Evolutionary conservation across 2,888 invertebrate species (phyloP), one percentile per base, ranked within the genome.

Genomic region (Schizaphis graminum): DNA sequence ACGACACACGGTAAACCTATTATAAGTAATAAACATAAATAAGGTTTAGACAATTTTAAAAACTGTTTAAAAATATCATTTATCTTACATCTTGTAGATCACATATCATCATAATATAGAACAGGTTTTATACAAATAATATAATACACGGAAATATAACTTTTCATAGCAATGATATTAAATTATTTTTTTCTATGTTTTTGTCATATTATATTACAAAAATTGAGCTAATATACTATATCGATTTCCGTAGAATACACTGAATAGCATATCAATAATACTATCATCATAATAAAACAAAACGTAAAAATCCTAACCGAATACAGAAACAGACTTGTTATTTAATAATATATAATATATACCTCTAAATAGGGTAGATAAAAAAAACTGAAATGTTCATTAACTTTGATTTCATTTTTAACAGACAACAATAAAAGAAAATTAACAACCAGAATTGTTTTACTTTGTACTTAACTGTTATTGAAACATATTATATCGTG

Each of bases 141-240:
- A 67, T 13, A 67, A 67, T 67, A n/a, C 16, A n/a, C n/a, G 16
- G 67, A n/a, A 67, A n/a, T 67, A n/a, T 5, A 67, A 67, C n/a
- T 67, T 67, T n/a, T n/a, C 2, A n/a, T 67, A 16, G 67, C n/a
- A 67, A 67, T n/a, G n/a, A 16, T 67, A 67, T 16, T 16, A n/a
- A 67, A n/a, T 67, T 67, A 67, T 67, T n/a, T n/a, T n/a, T 67
- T n/a, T 67, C 61, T 67, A 13, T n/a, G n/a, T n/a, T 67, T n/a
- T 67, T n/a, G 16, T 67, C 67, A n/a, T 67, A 67, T 67, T 67
- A 67, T 67, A n/a, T 67, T n/a, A 67, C n/a, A n/a, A n/a, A 67
- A n/a, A 10, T 57, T 57, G 26, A 57, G 57, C 26, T 57, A 57
- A 57, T 57, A 26, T 11, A 57, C 26, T 57, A 57, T 57, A 57